These are phyloP conservation scores for Syndactyla subalaris DNA, from an alignment of 2,797 vertebrate genomes.

Conservation along the genomic window DNA sequence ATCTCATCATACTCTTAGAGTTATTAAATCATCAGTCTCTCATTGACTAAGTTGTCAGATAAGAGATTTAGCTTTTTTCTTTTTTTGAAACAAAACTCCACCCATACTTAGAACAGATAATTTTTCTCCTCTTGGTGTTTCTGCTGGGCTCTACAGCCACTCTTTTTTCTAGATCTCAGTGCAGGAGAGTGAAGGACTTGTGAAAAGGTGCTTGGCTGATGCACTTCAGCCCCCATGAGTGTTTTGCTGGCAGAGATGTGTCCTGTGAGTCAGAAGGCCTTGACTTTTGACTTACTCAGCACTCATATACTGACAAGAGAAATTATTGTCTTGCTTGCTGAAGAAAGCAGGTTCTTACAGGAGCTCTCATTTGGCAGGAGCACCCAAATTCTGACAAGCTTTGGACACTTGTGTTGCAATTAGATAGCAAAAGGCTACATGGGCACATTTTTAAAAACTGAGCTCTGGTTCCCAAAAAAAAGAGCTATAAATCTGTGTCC, in stretches of 20 bases:
- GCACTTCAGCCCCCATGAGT: fast-evolving
- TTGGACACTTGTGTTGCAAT: not conserved
- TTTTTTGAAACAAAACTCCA: not conserved
- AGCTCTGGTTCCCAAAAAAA: not conserved
- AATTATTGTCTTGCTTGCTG: not conserved
- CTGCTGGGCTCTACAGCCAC: not conserved
- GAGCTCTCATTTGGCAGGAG: not conserved
- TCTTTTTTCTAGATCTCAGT: not conserved
- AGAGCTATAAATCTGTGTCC: not conserved
- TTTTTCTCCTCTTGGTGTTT: not conserved
- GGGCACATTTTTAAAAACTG: not conserved
- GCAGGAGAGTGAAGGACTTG: not conserved
- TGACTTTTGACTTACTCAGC: not conserved
- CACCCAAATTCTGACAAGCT: not conserved
- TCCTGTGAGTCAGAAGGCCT: not conserved
- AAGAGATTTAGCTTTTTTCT: not conserved
- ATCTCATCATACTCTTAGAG: not conserved
- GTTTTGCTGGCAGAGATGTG: fast-evolving
- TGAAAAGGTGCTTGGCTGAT: not conserved
- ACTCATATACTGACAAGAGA: not conserved
- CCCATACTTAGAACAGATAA: not conserved
- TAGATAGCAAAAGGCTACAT: not conserved
- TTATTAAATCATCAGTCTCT: not conserved
- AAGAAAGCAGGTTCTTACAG: not conserved
- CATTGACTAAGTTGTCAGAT: not conserved